Conservation (phyloP, 2,113 vertebrate species). For the human region GRCh38 chr7:126509501-126510000, state of each 20-base stretch:
- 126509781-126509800: background rate
- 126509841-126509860: background rate
- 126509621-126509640: background rate
- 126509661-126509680: background rate
- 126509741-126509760: background rate
- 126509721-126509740: background rate
- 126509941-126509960: background rate
- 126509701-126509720: background rate
- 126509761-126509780: background rate
- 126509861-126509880: background rate
- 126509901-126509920: background rate
- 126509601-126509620: background rate
- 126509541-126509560: constrained; percentile 21
- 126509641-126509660: background rate
- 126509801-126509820: background rate
- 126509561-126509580: background rate
- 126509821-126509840: background rate
- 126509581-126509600: constrained; percentile 11
- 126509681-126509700: constrained; percentile 2
- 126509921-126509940: background rate
- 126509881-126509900: background rate
- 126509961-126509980: background rate
- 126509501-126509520: background rate
- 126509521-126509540: constrained; percentile 39
- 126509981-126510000: background rate